Percentiles rank a stretch among this genome's conserved stretches.
These are phyloP conservation scores for Taeniopygia guttata DNA, from an alignment of 2,797 vertebrate species.

Conservation along the genomic window DNA sequence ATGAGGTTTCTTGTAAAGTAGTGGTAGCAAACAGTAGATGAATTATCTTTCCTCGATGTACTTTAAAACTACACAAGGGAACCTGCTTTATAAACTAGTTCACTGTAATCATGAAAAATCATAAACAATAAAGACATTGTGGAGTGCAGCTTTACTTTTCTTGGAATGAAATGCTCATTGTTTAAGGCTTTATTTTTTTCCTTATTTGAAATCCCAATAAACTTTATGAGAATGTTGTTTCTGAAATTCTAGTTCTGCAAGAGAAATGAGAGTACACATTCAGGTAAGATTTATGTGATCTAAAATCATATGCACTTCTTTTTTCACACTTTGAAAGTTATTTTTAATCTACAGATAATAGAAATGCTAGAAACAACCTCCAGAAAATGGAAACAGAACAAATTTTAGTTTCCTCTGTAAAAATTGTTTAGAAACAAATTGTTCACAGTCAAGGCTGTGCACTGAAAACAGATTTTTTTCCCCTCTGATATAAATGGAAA, in stretches of 20 bases:
- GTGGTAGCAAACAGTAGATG: background rate
- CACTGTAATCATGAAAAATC: background rate
- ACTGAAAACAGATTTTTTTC: background rate
- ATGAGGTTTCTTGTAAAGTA: background rate
- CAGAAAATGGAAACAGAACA: background rate
- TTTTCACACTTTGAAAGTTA: background rate
- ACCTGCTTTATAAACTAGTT: background rate
- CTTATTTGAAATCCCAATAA: background rate
- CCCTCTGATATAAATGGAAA: background rate
- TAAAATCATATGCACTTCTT: background rate
- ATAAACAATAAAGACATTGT: background rate
- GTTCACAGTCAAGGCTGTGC: background rate
- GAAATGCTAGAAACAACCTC: background rate
- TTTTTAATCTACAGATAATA: constrained; percentile 16
- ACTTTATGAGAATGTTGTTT: background rate
- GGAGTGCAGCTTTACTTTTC: background rate
- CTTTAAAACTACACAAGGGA: background rate
- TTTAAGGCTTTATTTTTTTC: background rate
- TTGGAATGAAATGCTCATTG: background rate
- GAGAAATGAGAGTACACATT: background rate
- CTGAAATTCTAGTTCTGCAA: background rate
- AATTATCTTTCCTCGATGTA: background rate
- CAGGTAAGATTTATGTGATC: background rate
- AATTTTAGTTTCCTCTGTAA: background rate
- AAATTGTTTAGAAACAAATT: background rate